Conservation (phyloP, 2,888 invertebrate genomes). For the Erebia epiphron region DNA sequence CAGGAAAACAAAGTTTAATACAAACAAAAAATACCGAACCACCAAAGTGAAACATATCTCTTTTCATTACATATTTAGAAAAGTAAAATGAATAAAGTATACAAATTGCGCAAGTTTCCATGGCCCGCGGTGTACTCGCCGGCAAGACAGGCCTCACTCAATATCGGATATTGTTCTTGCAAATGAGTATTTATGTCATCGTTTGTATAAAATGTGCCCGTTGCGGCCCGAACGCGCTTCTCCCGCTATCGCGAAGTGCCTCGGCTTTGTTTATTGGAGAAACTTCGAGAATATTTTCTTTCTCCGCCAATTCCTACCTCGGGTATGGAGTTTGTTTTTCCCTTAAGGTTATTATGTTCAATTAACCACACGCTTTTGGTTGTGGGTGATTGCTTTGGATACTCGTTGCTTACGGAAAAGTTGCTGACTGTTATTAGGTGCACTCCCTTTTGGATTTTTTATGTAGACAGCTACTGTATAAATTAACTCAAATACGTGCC, state of each 20-base stretch:
- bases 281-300: constrained; percentile 47
- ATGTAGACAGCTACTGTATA: too few relatives aligned
- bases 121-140: constrained; percentile 44
- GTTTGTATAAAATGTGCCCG: constrained; percentile 75
- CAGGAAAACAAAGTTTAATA: neutral
- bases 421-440: neutral
- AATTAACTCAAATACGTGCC: too few relatives aligned
- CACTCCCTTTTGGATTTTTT: too few relatives aligned
- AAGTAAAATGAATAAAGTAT: constrained; percentile 6
- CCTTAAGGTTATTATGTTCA: constrained; percentile 19
- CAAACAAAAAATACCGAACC: neutral
- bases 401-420: neutral
- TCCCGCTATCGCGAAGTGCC: constrained; percentile 54
- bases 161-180: constrained; percentile 82
- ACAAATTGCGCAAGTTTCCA: neutral
- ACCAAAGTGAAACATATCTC: neutral
- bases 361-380: constrained; percentile 16
- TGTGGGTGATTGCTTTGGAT: neutral
- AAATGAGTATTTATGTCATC: constrained; percentile 82
- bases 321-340: constrained; percentile 19
- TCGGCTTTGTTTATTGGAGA: constrained; percentile 49
- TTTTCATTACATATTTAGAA: neutral
- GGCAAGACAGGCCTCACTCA: constrained; percentile 80
- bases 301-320: constrained; percentile 41
- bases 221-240: constrained; percentile 55